Base-by-base conservation (phyloP, 2,888 invertebrate species). In the Drosophila prolongata region DNA sequence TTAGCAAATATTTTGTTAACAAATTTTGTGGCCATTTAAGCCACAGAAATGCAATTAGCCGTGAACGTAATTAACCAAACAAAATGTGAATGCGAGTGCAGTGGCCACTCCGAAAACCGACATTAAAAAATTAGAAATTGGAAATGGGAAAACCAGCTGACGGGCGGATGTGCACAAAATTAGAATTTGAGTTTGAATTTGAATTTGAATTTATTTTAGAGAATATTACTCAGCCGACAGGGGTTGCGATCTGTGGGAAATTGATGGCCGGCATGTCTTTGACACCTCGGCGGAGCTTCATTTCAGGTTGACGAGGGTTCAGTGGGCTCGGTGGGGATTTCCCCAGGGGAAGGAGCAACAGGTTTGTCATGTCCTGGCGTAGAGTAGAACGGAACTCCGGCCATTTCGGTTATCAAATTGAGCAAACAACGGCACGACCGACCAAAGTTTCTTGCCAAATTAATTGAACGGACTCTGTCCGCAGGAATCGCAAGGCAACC, bases 41-140 rank as follows among this genome's bases (percentile, higher is more conserved):
- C 80, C 83, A 62, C 86, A 78, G 37, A 69, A 71, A 79, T 75
- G 77, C 80, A 86, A 85, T 82, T 85, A 80, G 75, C 75, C 56
- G 30, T 40, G 52, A 50, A 54, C 54, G 52, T 71, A 81, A 80
- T 81, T 71, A 76, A 67, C 61, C 75, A 52, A 50, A 61, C 55
- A 53, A 55, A 50, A 38, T 61, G 38, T 30, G 49, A 75, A 53
- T 27, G 16, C 37, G 34, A 57, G 43, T 59, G 58, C 46, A 37
- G 30, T 10, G 34, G 42, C 13, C 61, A 65, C 53, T 61, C n/a
- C 13, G 24, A 24, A 24, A 64, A 14, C 2, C 40, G 9, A 35
- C 58, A 42, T 16, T 19, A 16, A 46, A 46, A 42, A 40, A 40
- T 14, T 14, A 8, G n/a, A 37, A 19, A 13, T 24, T 24, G 9